A percentile compares a stretch with the other conserved stretches of the same genome.
Conservation (phyloP, 1,140 invertebrate species). For the Wiebesia pumilae region DNA sequence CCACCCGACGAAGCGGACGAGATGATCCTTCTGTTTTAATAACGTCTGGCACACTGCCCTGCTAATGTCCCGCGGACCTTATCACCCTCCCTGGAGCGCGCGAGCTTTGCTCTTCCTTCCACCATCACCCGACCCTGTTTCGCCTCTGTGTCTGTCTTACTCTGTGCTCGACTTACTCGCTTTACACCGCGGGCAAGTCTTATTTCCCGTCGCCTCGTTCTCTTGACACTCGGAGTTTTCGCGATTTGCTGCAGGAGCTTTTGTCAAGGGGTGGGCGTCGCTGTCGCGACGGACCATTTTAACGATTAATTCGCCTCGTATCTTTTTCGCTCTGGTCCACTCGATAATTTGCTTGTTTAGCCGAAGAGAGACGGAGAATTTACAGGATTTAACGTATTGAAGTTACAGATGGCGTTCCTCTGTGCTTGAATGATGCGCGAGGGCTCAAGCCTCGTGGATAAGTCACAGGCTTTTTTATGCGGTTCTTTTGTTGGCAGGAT, state of each 20-base stretch:
- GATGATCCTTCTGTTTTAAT: conserved; percentile 59
- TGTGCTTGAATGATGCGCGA: too few relatives aligned
- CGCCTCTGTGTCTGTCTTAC: neutral
- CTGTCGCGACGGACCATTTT: neutral
- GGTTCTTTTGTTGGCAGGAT: neutral
- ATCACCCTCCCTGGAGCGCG: neutral
- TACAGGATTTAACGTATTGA: conserved; percentile 32
- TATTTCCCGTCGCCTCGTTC: neutral
- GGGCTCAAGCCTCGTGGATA: neutral
- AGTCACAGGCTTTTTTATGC: neutral
- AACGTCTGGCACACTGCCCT: conserved; percentile 60
- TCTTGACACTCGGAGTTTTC: neutral
- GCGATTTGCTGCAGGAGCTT: neutral
- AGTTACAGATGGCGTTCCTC: neutral
- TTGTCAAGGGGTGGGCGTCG: too few relatives aligned
- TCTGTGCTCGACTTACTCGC: neutral
- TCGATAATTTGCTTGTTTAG: conserved; percentile 40
- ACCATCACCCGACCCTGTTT: neutral
- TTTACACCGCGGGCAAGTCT: too few relatives aligned
- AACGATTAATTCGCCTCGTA: conserved; percentile 36
- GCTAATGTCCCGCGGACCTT: conserved; percentile 55
- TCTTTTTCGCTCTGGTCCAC: neutral
- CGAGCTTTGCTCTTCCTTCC: neutral
- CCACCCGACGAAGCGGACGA: neutral
- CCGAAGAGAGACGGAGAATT: neutral